A percentile compares a stretch with the other conserved stretches of the same genome.
Evolutionary conservation across 2,888 invertebrate species (phyloP).

Genomic region (Cephus rjabovi): DNA sequence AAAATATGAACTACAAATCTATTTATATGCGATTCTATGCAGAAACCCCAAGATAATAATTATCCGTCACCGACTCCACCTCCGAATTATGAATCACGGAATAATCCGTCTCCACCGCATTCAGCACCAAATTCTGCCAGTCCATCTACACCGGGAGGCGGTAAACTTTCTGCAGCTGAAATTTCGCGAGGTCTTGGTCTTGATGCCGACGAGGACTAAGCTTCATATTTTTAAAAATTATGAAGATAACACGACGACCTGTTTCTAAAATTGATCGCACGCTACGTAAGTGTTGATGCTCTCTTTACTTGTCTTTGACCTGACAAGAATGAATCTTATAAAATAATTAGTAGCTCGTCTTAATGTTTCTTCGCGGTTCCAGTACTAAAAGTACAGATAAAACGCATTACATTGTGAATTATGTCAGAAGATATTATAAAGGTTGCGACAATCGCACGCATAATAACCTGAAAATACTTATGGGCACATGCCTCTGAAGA

Average conservation of each 20-base stretch:
- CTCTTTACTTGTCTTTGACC: background rate
- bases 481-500: background rate
- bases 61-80: constrained; percentile 34
- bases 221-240: background rate
- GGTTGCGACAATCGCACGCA: background rate
- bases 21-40: background rate
- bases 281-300: background rate
- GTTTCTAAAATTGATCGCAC: background rate
- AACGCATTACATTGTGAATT: background rate
- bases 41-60: constrained; percentile 44
- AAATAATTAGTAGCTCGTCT: background rate
- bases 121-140: constrained; percentile 36
- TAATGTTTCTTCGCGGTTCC: background rate
- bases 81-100: constrained; percentile 27
- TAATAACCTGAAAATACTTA: background rate
- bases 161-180: constrained; percentile 58
- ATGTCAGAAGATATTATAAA: background rate
- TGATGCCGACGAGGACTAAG: constrained; percentile 42
- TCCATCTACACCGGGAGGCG: constrained; percentile 42
- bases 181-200: constrained; percentile 62
- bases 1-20: background rate
- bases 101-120: constrained; percentile 26
- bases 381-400: background rate
- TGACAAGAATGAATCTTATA: background rate
- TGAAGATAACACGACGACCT: constrained; percentile 6